A percentile compares a stretch with the other conserved stretches of the same genome.
These are phyloP conservation scores for Tenualosa ilisha DNA, from an alignment of 2,797 vertebrate genomes.

Conservation along the genomic window DNA sequence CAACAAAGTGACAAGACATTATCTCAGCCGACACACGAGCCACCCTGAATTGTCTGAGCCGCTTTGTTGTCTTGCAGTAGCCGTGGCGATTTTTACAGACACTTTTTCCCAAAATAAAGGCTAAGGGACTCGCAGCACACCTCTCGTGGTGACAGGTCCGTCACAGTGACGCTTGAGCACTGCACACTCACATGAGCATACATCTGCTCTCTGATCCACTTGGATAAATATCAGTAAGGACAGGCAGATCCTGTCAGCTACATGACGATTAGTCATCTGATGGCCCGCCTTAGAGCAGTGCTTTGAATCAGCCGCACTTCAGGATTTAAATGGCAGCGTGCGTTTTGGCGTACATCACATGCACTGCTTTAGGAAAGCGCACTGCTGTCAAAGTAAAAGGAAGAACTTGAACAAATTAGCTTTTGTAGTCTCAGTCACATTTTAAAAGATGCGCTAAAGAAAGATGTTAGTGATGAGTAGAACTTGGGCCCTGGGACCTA, in stretches of 20 bases:
- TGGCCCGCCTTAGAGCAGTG: slow-evolving; percentile 9
- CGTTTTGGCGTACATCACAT: neutral
- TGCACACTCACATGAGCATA: slow-evolving; percentile 35
- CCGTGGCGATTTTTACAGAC: slow-evolving; percentile 44
- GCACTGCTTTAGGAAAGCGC: neutral
- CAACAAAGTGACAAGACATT: slow-evolving; percentile 55
- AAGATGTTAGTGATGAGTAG: neutral
- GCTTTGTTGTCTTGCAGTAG: slow-evolving; percentile 50
- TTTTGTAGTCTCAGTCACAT: neutral
- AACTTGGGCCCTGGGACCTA: no score
- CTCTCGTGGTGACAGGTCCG: slow-evolving; percentile 37
- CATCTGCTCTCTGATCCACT: slow-evolving; percentile 39
- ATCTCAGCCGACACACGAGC: slow-evolving; percentile 47
- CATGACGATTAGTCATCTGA: slow-evolving; percentile 47
- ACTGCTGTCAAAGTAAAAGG: no score
- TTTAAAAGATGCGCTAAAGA: neutral
- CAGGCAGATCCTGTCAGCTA: slow-evolving; percentile 40
- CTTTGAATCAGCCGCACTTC: neutral
- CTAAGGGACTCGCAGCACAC: slow-evolving; percentile 32
- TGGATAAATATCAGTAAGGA: slow-evolving; percentile 53
- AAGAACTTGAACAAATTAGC: no score
- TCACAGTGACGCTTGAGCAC: slow-evolving; percentile 42
- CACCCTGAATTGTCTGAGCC: slow-evolving; percentile 37
- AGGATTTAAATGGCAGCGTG: neutral
- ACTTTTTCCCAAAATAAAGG: slow-evolving; percentile 53